phyloP scores from a whole-genome alignment of 2,113 vertebrate species.

The Greenwoodochromis staneri region DNA sequence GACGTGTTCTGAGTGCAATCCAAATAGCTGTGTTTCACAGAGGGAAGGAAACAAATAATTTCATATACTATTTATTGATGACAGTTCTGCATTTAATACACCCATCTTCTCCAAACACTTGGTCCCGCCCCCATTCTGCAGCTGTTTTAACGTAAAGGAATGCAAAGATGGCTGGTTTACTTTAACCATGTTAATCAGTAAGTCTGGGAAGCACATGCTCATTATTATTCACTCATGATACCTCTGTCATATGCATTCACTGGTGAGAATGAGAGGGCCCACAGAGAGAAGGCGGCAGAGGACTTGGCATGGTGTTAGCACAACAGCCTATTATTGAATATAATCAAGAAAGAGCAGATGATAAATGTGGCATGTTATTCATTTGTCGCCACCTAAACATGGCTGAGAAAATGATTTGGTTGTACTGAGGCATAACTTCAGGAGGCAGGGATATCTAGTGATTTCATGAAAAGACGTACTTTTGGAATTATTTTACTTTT shows the following conservation, averaged over 20 bases:
- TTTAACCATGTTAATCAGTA: neutral
- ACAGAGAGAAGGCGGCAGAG: neutral
- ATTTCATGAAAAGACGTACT: neutral
- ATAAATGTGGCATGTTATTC: neutral
- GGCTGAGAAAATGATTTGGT: neutral
- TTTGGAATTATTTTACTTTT: neutral
- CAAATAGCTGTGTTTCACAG: neutral
- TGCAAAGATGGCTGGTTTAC: neutral
- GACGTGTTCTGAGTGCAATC: neutral
- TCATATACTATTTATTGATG: neutral
- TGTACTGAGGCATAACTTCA: neutral
- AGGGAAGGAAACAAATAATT: neutral
- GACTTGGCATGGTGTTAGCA: neutral
- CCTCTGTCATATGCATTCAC: neutral
- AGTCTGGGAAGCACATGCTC: neutral
- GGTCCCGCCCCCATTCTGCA: neutral
- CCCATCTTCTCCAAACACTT: neutral
- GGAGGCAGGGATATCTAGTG: neutral
- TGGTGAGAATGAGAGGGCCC: neutral
- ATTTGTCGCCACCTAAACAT: neutral
- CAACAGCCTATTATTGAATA: neutral
- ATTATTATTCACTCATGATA: neutral
- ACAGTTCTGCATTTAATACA: neutral
- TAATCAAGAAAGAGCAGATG: neutral
- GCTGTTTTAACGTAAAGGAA: neutral